Evolutionary conservation across 2,113 vertebrate genomes (phyloP).

Genomic region (Anoplopoma fimbria): DNA sequence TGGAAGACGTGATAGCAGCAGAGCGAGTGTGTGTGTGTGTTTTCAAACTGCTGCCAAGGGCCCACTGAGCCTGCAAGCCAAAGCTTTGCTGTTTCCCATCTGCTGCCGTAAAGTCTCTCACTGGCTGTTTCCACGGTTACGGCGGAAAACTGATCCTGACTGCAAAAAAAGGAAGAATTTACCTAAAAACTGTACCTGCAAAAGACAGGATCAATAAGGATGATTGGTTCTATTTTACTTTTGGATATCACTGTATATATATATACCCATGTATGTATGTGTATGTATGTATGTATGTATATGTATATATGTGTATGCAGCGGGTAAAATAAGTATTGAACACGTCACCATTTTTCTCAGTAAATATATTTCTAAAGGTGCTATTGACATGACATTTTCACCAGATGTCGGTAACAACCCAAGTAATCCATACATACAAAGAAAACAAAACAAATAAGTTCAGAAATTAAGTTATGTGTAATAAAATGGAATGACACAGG

Average conservation of each 20-base stretch:
- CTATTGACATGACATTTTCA: too few relatives aligned
- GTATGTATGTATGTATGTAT: too few relatives aligned
- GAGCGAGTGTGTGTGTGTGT: slow-evolving; percentile 2
- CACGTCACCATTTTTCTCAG: too few relatives aligned
- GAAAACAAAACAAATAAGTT: too few relatives aligned
- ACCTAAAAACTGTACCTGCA: neutral
- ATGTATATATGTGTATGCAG: too few relatives aligned
- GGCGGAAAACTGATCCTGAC: neutral
- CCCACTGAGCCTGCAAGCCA: slow-evolving; percentile 10
- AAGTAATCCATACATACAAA: too few relatives aligned
- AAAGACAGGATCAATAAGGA: neutral
- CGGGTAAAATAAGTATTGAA: too few relatives aligned
- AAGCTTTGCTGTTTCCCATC: slow-evolving; percentile 42
- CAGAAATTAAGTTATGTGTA: too few relatives aligned
- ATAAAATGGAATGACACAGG: too few relatives aligned
- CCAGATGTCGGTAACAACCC: too few relatives aligned
- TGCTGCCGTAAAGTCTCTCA: slow-evolving; percentile 27
- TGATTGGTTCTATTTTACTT: neutral
- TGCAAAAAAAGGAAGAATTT: neutral
- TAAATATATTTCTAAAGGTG: too few relatives aligned
- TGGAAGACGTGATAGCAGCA: slow-evolving; percentile 26
- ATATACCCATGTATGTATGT: neutral
- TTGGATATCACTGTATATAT: neutral
- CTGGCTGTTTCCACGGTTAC: slow-evolving; percentile 15
- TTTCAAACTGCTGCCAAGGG: slow-evolving; percentile 22